These are phyloP conservation scores for Tetramorium parvispinum DNA, from an alignment of 1,140 invertebrate genomes.

Conservation along the genomic window DNA sequence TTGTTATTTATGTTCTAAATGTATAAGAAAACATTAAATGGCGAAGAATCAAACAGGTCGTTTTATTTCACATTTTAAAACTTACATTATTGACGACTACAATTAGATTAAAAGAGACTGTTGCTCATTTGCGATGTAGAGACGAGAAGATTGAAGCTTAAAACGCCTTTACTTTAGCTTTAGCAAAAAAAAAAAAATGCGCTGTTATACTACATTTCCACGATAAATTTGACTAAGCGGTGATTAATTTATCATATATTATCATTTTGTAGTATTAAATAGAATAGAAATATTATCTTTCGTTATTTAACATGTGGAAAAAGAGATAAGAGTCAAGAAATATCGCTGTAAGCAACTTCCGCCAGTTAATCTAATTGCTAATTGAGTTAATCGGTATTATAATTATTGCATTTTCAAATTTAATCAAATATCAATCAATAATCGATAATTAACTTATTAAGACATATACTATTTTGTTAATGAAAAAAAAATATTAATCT, in stretches of 20 bases:
- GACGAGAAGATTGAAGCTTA: neutral
- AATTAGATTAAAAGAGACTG: neutral
- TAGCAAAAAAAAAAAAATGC: neutral
- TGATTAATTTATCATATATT: neutral
- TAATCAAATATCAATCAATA: neutral
- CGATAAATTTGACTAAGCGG: no score
- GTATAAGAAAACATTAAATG: slow-evolving; percentile 67
- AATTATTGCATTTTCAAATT: neutral
- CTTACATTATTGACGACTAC: neutral
- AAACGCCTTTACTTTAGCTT: neutral
- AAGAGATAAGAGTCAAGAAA: neutral
- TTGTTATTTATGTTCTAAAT: slow-evolving; percentile 67
- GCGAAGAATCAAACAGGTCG: slow-evolving; percentile 56
- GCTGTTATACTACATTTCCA: no score
- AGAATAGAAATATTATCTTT: neutral
- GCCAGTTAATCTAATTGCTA: neutral
- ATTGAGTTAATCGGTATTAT: neutral
- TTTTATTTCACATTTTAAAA: slow-evolving; percentile 16
- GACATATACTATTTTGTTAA: neutral
- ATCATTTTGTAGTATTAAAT: neutral
- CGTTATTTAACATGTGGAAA: neutral
- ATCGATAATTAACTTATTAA: neutral
- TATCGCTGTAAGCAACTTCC: neutral
- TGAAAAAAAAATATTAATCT: neutral
- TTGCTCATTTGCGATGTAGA: neutral